A percentile compares a stretch with the other conserved stretches of the same genome.
phyloP scores from a whole-genome alignment of 2,888 invertebrate genomes.

The Limnephilus auricula region DNA sequence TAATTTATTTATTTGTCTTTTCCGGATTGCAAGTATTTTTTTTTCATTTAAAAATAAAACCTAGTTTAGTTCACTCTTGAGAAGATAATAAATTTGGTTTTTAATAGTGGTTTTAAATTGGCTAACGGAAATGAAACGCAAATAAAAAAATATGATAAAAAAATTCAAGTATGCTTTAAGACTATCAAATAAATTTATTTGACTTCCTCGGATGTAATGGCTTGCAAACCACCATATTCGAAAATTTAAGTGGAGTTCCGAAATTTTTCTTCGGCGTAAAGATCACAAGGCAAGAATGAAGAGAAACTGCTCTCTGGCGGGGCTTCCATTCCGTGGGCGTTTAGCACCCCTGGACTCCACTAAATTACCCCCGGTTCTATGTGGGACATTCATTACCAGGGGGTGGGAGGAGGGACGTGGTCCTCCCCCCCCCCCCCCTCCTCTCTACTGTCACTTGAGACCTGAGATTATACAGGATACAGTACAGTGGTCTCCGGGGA shows the following conservation, averaged over 20 bases:
- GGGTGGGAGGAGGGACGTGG: not conserved
- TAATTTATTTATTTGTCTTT: too few relatives aligned
- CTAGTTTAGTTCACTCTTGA: not conserved
- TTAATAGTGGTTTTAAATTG: not conserved
- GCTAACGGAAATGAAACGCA: not conserved
- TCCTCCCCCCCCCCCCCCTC: not conserved
- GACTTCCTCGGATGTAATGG: not conserved
- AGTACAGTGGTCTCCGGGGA: not conserved
- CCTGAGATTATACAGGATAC: not conserved
- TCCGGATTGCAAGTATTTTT: too few relatives aligned
- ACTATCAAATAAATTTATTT: not conserved
- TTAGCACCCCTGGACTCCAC: conserved; percentile 26
- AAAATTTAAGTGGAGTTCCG: not conserved
- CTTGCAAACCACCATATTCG: not conserved
- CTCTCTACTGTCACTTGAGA: too few relatives aligned
- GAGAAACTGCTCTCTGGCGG: conserved; percentile 35
- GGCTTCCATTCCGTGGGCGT: conserved; percentile 25
- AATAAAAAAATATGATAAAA: not conserved
- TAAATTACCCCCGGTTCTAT: conserved; percentile 39
- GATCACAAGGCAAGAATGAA: conserved; percentile 35
- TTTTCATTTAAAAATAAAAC: too few relatives aligned
- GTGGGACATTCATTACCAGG: conserved; percentile 40
- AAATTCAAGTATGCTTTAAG: too few relatives aligned
- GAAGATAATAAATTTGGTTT: not conserved
- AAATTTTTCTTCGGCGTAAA: conserved; percentile 14